Conservation (phyloP, 2,797 vertebrate species). For the Microtus agrestis region DNA sequence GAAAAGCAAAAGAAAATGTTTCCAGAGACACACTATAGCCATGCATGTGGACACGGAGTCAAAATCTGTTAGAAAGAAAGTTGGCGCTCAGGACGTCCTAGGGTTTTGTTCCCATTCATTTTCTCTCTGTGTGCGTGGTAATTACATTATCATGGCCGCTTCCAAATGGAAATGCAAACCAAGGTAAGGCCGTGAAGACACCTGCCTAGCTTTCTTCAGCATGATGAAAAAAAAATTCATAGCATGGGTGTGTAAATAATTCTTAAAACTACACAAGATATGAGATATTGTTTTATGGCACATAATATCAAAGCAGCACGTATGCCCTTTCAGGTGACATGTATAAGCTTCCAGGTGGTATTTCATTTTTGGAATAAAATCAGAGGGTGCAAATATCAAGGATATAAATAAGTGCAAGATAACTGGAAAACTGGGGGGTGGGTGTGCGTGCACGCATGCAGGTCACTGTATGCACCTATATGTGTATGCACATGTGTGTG, state of each 20-base stretch:
- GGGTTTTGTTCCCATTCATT: not conserved
- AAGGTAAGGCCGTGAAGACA: not conserved
- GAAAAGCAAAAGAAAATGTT: not conserved
- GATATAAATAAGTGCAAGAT: not conserved
- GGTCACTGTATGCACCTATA: not conserved
- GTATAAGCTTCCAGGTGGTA: not conserved
- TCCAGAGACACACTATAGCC: not conserved
- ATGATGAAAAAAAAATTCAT: not conserved
- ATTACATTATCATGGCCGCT: not conserved
- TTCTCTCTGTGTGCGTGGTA: not conserved
- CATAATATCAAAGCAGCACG: conserved; percentile 4
- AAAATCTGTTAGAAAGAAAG: not conserved
- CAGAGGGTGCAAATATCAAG: conserved; percentile 3
- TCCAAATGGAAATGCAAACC: not conserved
- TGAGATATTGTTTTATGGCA: not conserved
- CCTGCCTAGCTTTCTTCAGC: not conserved
- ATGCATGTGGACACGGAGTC: not conserved
- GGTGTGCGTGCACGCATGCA: rapidly evolving
- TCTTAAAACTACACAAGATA: not conserved
- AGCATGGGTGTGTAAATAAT: not conserved
- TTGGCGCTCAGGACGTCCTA: not conserved
- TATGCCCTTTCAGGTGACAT: not conserved
- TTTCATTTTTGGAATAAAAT: not conserved
- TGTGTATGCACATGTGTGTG: not conserved
- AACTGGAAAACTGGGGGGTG: not conserved